Evolutionary conservation across 1,140 invertebrate species (phyloP).

Genomic region (Cotesia chilonis): DNA sequence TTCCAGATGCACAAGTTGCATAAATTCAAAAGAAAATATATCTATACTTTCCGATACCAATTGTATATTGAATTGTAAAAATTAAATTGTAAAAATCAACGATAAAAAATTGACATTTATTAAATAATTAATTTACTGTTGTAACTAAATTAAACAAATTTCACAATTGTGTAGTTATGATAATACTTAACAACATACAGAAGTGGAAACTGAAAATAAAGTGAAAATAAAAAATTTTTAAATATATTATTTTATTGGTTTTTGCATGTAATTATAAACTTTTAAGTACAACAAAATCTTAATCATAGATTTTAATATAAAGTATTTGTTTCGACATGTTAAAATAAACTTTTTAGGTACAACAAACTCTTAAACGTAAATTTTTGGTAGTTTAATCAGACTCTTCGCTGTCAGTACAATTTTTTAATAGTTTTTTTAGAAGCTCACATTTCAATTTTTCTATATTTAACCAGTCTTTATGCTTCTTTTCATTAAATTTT

Average conservation of each 20-base stretch:
- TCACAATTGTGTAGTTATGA: not conserved
- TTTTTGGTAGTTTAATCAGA: not conserved
- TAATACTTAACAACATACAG: not conserved
- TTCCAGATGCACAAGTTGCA: conserved; percentile 8
- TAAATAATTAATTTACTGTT: not conserved
- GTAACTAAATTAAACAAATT: not conserved
- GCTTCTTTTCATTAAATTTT: not conserved
- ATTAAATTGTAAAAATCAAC: conserved; percentile 1
- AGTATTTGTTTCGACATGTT: not conserved
- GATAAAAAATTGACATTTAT: conserved; percentile 1
- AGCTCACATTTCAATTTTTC: conserved; percentile 11
- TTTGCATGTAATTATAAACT: not conserved
- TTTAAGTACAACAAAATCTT: conserved; percentile 3
- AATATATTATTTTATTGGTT: conserved; percentile 6
- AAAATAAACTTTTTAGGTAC: conserved; percentile 10
- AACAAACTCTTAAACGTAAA: not conserved
- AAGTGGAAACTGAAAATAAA: not conserved
- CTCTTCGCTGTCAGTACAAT: not conserved
- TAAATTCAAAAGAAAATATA: not conserved
- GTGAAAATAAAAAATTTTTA: not conserved
- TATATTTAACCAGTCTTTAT: not conserved
- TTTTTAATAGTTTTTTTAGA: conserved; percentile 1
- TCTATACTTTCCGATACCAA: not conserved
- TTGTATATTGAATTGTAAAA: not conserved
- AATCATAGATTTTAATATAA: not conserved